Conservation (phyloP, 2,888 invertebrate species). For the Rhopalosiphum nymphaeae region DNA sequence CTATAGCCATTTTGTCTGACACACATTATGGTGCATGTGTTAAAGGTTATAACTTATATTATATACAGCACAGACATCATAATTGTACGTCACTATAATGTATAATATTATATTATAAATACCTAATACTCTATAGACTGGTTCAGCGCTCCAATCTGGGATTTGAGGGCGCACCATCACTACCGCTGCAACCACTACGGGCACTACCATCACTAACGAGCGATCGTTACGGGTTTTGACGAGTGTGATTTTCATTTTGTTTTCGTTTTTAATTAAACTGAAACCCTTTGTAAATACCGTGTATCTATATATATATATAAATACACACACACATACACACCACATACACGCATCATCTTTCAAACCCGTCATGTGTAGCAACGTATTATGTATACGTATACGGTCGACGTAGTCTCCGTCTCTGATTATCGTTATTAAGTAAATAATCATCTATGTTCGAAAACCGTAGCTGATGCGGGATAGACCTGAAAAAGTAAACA, state of each 20-base stretch:
- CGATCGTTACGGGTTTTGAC: conserved; percentile 59
- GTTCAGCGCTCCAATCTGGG: not conserved
- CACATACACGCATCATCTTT: conserved; percentile 26
- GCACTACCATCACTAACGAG: conserved; percentile 48
- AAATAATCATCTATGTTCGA: not conserved
- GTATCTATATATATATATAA: not conserved
- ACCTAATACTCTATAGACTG: not conserved
- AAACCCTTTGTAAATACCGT: conserved; percentile 53
- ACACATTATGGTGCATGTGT: not conserved
- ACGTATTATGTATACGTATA: not conserved
- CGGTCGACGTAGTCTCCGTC: not conserved
- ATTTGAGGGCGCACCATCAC: not conserved
- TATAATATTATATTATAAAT: conserved; percentile 8
- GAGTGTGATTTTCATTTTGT: conserved; percentile 57
- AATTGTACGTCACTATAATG: not conserved
- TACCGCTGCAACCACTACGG: not conserved
- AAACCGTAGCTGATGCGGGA: not conserved
- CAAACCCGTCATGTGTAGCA: not conserved
- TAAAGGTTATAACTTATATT: not conserved
- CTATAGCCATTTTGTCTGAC: not conserved
- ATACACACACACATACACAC: not conserved
- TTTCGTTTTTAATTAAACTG: conserved; percentile 55
- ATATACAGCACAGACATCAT: not conserved
- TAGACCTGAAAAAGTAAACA: not conserved
- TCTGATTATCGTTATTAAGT: not conserved